Conservation (phyloP, 2,113 vertebrate genomes). For the Abramis brama region DNA sequence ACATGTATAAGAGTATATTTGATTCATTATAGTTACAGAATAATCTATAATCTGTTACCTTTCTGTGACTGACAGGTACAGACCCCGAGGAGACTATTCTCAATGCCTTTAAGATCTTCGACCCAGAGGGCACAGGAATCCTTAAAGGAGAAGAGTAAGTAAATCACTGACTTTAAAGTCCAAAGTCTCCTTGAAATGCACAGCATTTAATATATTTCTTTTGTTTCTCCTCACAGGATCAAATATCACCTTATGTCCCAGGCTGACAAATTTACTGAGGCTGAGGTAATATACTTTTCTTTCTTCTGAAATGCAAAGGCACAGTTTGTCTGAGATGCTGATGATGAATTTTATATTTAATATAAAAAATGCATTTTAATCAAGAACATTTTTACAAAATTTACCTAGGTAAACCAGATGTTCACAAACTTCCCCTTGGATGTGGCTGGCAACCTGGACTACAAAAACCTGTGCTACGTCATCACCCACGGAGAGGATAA, state of each 20-base stretch:
- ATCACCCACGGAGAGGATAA: slow-evolving; percentile 92
- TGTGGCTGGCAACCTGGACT: slow-evolving; percentile 87
- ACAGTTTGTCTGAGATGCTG: not conserved
- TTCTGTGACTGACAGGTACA: slow-evolving; percentile 74
- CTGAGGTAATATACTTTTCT: slow-evolving; percentile 78
- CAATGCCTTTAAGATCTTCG: slow-evolving; percentile 90
- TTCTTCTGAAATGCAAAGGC: not conserved
- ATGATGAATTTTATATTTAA: not conserved
- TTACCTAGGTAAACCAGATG: slow-evolving; percentile 83
- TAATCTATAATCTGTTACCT: slow-evolving; percentile 33
- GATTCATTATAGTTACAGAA: not conserved
- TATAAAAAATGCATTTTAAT: slow-evolving; percentile 6
- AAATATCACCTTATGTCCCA: slow-evolving; percentile 90
- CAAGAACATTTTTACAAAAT: not conserved
- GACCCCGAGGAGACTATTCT: slow-evolving; percentile 91
- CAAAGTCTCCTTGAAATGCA: not conserved
- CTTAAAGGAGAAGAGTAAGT: slow-evolving; percentile 90
- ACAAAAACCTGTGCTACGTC: slow-evolving; percentile 89
- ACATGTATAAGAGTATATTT: not conserved
- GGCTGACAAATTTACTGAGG: slow-evolving; percentile 88
- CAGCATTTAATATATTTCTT: not conserved
- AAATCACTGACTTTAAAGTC: not conserved
- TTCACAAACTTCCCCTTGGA: slow-evolving; percentile 89
- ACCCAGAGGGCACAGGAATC: slow-evolving; percentile 84
- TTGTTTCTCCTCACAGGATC: slow-evolving; percentile 74